Conservation (phyloP, 2,888 invertebrate genomes). For the Hedychridium roseum region DNA sequence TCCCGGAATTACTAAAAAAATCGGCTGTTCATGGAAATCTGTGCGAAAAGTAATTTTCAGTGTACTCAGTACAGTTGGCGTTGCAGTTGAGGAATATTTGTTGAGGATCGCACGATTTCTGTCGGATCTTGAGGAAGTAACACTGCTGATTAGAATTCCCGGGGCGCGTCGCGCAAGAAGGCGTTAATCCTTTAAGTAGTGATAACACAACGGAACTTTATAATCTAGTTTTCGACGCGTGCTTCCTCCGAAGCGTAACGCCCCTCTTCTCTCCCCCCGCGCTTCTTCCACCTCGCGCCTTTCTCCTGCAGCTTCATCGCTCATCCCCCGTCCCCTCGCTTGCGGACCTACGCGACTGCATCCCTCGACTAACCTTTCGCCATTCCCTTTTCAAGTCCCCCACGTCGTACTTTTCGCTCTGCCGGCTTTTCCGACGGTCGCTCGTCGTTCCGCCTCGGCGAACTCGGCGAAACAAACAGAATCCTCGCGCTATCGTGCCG, state of each 20-base stretch:
- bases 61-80: no score
- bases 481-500: neutral
- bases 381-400: neutral
- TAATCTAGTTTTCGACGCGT: slow-evolving; percentile 40
- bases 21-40: no score
- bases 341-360: no score
- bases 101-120: no score
- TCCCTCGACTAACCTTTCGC: neutral
- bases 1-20: no score
- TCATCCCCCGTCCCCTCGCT: neutral
- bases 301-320: neutral
- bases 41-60: no score
- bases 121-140: slow-evolving; percentile 20
- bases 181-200: slow-evolving; percentile 38
- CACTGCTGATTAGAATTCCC: slow-evolving; percentile 30
- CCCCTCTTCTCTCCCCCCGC: neutral
- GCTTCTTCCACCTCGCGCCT: neutral
- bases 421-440: slow-evolving; percentile 5
- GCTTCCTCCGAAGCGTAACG: slow-evolving; percentile 12
- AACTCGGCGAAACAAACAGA: slow-evolving; percentile 11
- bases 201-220: slow-evolving; percentile 43
- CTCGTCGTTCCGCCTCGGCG: neutral
- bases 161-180: slow-evolving; percentile 22
- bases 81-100: no score
- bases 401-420: neutral